Conservation (phyloP, 2,888 invertebrate genomes). For the Volucella inflata region DNA sequence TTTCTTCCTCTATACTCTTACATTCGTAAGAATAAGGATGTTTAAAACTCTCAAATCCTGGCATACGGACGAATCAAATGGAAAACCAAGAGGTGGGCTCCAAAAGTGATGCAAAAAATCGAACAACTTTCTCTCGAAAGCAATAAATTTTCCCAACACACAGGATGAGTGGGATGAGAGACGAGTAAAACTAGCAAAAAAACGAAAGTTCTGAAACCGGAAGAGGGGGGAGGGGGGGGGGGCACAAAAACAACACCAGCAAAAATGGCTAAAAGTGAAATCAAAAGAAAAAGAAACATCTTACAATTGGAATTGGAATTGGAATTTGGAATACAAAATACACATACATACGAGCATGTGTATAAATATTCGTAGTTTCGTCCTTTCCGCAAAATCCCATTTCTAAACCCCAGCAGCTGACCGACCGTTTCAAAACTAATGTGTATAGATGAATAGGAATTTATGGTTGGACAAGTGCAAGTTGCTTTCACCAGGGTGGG, state of each 20-base stretch:
- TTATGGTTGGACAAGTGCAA: constrained; percentile 73
- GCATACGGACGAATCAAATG: constrained; percentile 37
- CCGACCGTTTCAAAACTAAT: constrained; percentile 62
- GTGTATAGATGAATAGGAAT: constrained; percentile 70
- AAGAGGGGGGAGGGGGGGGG: not conserved
- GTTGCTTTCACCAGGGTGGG: constrained; percentile 24
- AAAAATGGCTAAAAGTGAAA: constrained; percentile 68
- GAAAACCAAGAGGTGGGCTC: constrained; percentile 18
- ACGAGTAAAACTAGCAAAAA: constrained; percentile 57
- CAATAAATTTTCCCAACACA: constrained; percentile 69
- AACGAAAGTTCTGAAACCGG: constrained; percentile 45
- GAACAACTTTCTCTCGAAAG: constrained; percentile 56
- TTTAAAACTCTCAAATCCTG: constrained; percentile 50
- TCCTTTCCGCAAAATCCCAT: not conserved
- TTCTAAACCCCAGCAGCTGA: not conserved
- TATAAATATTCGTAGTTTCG: constrained; percentile 28
- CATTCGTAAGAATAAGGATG: constrained; percentile 31
- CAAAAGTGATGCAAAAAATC: not conserved
- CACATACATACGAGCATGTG: too few relatives aligned
- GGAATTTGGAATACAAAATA: too few relatives aligned
- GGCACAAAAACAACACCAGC: constrained; percentile 6
- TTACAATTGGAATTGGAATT: too few relatives aligned
- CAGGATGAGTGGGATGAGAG: constrained; percentile 38
- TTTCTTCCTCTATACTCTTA: constrained; percentile 19
- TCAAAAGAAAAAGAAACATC: constrained; percentile 73